Conservation (phyloP, 1,140 invertebrate genomes). For the Zaprionus inermis region DNA sequence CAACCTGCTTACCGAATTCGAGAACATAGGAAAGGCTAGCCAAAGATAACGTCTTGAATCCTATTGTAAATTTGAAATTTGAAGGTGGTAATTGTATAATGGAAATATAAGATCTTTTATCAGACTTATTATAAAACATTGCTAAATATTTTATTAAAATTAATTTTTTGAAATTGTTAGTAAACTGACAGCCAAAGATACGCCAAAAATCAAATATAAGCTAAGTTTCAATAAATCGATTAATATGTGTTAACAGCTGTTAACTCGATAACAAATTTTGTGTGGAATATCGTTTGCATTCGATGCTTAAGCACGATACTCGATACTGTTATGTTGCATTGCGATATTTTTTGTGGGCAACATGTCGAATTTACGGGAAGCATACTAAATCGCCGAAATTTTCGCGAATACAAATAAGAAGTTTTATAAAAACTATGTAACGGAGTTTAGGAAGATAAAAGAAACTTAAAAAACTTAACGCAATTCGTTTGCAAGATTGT, state of each 20-base stretch:
- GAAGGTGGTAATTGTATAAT: conserved; percentile 19
- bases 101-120: conserved; percentile 9
- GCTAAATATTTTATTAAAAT: not conserved
- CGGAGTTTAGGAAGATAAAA: conserved; percentile 2
- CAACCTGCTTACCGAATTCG: conserved; percentile 14
- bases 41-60: conserved; percentile 13
- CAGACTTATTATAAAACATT: conserved; percentile 18
- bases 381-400: conserved; percentile 20
- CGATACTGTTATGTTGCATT: not conserved
- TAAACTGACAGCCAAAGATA: conserved; percentile 14
- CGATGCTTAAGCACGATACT: conserved; percentile 3
- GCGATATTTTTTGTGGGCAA: conserved; percentile 22
- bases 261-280: not conserved
- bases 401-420: not conserved
- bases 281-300: conserved; percentile 5
- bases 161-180: not conserved
- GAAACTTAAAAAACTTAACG: not conserved
- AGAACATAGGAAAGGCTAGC: conserved; percentile 18
- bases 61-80: conserved; percentile 21
- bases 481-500: conserved; percentile 19
- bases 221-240: not conserved
- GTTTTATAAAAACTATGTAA: conserved; percentile 35
- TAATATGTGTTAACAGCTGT: not conserved
- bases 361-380: conserved; percentile 22
- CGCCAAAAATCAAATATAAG: not conserved